Conservation (phyloP, 92 coral and sea anemone species). For the Parazoanthus atlanticus region DNA sequence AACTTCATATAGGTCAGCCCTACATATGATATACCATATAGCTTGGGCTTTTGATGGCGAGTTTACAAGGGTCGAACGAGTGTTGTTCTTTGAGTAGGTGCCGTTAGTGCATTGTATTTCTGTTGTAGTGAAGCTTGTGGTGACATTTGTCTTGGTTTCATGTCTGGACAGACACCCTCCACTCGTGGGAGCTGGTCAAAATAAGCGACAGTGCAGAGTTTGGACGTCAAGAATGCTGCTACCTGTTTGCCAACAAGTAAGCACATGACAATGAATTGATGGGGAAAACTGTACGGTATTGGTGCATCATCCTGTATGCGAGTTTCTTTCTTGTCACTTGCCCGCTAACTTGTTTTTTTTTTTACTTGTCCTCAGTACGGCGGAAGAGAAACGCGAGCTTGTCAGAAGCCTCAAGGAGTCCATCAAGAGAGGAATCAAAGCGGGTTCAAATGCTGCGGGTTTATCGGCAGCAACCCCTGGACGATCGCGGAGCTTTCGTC, state of each 20-base stretch:
- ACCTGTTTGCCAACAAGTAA: constrained; percentile 93
- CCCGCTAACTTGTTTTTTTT: neutral
- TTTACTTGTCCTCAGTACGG: constrained; percentile 57
- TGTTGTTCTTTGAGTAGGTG: neutral
- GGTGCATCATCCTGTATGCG: neutral
- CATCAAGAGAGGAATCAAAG: constrained; percentile 84
- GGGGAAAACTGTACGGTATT: neutral
- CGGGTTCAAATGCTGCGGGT: constrained; percentile 57
- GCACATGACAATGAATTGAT: neutral
- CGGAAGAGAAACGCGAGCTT: constrained; percentile 82
- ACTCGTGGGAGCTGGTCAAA: constrained; percentile 97
- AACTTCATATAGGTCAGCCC: neutral
- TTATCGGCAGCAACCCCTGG: constrained; percentile 46
- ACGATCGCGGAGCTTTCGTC: constrained; percentile 80
- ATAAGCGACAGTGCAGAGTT: constrained; percentile 76
- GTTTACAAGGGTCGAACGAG: neutral
- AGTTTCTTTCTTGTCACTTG: neutral
- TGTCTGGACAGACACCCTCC: constrained; percentile 68
- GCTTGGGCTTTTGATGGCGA: neutral
- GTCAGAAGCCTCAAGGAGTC: constrained; percentile 88
- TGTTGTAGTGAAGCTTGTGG: neutral
- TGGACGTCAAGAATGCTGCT: constrained; percentile 85
- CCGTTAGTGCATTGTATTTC: neutral
- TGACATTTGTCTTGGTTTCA: neutral
- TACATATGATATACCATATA: too few species aligned